Conservation (phyloP, 37 sponge, comb jelly and placozoan genomes). For the Spongilla lacustris region DNA sequence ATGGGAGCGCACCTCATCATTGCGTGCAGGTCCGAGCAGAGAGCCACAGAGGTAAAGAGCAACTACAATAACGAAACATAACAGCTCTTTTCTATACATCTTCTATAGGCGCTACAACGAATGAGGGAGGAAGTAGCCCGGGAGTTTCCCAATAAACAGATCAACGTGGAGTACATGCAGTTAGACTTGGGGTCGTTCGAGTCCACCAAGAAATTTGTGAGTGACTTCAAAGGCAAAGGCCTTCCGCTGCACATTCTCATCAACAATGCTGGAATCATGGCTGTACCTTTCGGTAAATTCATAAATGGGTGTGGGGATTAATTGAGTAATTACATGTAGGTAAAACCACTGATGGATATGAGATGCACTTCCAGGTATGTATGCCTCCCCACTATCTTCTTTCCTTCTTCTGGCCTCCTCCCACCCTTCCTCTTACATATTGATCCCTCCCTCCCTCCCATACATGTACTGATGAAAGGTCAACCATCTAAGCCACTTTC, state of each 20-base stretch:
- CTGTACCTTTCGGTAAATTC: constrained; percentile 35
- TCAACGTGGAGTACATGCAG: constrained; percentile 45
- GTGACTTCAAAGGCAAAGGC: constrained; percentile 59
- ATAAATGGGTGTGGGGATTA: not conserved
- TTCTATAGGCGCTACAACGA: constrained; percentile 40
- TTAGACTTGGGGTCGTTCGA: constrained; percentile 36
- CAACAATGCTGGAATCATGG: constrained; percentile 81
- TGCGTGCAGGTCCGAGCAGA: constrained; percentile 73
- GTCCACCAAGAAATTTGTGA: constrained; percentile 62
- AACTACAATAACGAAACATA: not conserved
- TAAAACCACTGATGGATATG: constrained; percentile 61
- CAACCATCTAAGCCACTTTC: constrained; percentile 77
- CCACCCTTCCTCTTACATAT: too few species aligned
- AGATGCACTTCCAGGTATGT: constrained; percentile 60
- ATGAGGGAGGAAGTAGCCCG: constrained; percentile 34
- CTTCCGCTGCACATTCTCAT: constrained; percentile 83
- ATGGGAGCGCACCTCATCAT: constrained; percentile 87
- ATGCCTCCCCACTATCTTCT: not conserved
- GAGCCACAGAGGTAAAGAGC: constrained; percentile 59
- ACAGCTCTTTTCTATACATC: not conserved
- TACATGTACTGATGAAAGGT: constrained; percentile 29
- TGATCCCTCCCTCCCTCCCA: too few species aligned
- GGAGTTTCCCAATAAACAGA: constrained; percentile 6
- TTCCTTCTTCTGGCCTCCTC: not conserved
- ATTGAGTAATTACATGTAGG: constrained; percentile 9